phyloP scores from a whole-genome alignment of 2,888 invertebrate species.

The Formica aserva region DNA sequence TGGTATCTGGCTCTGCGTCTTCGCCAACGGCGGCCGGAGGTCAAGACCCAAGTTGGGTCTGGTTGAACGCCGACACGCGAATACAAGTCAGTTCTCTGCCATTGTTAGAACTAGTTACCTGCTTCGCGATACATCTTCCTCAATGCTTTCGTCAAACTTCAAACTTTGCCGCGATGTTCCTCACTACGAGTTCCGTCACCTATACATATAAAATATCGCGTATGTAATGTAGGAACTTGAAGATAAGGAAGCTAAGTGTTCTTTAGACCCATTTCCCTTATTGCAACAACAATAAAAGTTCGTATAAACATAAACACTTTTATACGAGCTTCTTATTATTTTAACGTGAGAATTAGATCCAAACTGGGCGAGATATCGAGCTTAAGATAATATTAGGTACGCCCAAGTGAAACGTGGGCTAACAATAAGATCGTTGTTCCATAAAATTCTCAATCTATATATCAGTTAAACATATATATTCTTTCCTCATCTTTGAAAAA shows the following conservation, averaged over 20 bases:
- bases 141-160: slow-evolving; percentile 15
- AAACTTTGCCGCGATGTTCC: slow-evolving; percentile 23
- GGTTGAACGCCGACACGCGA: slow-evolving; percentile 94
- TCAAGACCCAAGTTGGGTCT: slow-evolving; percentile 91
- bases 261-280: neutral
- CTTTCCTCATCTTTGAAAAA: neutral
- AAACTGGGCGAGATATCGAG: neutral
- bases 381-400: neutral
- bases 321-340: neutral
- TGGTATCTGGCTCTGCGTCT: slow-evolving; percentile 83
- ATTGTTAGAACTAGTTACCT: slow-evolving; percentile 49
- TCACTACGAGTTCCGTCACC: slow-evolving; percentile 8
- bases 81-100: slow-evolving; percentile 89
- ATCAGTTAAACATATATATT: neutral
- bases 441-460: too few species aligned
- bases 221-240: neutral
- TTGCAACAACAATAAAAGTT: neutral
- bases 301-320: neutral
- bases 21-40: slow-evolving; percentile 88
- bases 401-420: too few species aligned
- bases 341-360: neutral
- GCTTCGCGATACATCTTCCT: slow-evolving; percentile 26
- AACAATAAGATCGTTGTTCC: too few species aligned
- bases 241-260: slow-evolving; percentile 24
- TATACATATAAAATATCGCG: neutral